Evolutionary conservation across 2,888 invertebrate genomes (phyloP), one percentile per base, ranked within the genome.

Genomic region (Orgyia antiqua): DNA sequence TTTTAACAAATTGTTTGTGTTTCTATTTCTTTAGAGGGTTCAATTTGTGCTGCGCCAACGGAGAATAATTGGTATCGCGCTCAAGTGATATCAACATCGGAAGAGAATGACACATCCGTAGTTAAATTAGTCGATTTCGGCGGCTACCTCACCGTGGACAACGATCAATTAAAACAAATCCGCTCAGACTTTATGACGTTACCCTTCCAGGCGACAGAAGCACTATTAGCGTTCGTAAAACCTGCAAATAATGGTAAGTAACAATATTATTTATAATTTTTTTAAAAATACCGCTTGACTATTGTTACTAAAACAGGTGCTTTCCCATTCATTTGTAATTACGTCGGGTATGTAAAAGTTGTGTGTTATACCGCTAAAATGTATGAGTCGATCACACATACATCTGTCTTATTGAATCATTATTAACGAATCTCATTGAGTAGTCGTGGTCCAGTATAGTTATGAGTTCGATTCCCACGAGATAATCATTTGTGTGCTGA

Each of bases 121-220:
- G 92, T 98, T 33, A 94, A 94, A 77, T 93, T 96, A 70, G 92
- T 99, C 29, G 99, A 99, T 86, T 96, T 96, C 61, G 99, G 99
- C 27, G 99, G 99, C 29, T 99, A 94, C 75, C 90, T 92, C 61
- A 90, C 90, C 36, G 89, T 97, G 32, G 90, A 91, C 54, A 92
- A 93, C 51, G 87, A 90, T 33, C 89, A 91, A 48, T 89, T 99
- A 65, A 91, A 95, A 67, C 97, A 98, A 87, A 97, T 99, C 52
- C 90, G 97, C 57, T 92, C 92, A 31, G 98, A 99, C 80, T 98
- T 97, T 74, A 93, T 98, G 89, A 88, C 92, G 36, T 88, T 98
- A 72, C 99, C 99, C 31, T 99, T 99, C 90, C 98, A 99, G 90
- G 96, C 98, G 35, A 93, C 95, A 27, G 99, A 99, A 87, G 96